A percentile compares a stretch with the other conserved stretches of the same genome.
phyloP scores from a whole-genome alignment of 2,888 invertebrate species.

The Cheilosia soror region DNA sequence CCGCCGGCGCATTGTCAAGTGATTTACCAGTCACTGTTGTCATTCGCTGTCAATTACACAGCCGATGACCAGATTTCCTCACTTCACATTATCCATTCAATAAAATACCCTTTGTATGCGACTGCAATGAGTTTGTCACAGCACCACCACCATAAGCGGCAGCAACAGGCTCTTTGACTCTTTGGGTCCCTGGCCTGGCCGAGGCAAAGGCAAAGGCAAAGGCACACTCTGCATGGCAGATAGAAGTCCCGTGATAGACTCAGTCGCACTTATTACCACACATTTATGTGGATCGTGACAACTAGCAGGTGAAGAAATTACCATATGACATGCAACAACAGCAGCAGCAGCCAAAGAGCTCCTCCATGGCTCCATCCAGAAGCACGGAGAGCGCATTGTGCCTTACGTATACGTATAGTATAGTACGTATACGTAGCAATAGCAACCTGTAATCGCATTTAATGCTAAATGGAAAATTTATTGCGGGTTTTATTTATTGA shows the following conservation, averaged over 20 bases:
- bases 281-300: conserved; percentile 75
- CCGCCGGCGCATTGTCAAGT: conserved; percentile 64
- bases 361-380: conserved; percentile 30
- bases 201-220: conserved; percentile 9
- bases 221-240: conserved; percentile 54
- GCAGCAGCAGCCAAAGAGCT: conserved; percentile 47
- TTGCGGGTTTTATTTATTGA: conserved; percentile 75
- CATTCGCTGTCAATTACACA: conserved; percentile 73
- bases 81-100: conserved; percentile 69
- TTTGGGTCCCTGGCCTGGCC: conserved; percentile 14
- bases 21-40: conserved; percentile 74
- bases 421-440: conserved; percentile 13
- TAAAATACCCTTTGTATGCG: conserved; percentile 65
- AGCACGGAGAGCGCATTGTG: conserved; percentile 34
- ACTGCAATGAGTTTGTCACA: conserved; percentile 42
- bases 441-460: conserved; percentile 73
- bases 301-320: conserved; percentile 76
- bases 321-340: conserved; percentile 74
- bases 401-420: conserved; percentile 14
- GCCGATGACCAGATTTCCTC: conserved; percentile 71
- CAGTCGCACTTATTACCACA: conserved; percentile 75
- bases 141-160: background rate
- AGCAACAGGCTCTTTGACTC: conserved; percentile 15
- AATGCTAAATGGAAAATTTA: conserved; percentile 76
- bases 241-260: conserved; percentile 73